phyloP scores from a whole-genome alignment of 2,113 vertebrate genomes.

The Chionomys nivalis region DNA sequence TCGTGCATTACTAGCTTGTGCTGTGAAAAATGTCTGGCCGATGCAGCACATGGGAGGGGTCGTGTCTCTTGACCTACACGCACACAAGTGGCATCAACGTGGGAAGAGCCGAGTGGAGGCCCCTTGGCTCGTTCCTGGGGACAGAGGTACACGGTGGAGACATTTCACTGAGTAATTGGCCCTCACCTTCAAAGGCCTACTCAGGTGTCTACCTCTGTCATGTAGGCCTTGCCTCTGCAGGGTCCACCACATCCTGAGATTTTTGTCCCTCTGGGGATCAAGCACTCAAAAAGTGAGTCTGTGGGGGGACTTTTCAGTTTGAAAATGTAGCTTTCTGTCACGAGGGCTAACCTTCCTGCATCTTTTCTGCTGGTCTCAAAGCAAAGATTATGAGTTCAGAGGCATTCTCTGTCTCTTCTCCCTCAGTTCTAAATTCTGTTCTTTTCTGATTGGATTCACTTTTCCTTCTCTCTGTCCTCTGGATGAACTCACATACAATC shows the following conservation, averaged over 20 bases:
- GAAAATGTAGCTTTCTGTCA: background rate
- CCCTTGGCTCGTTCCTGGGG: background rate
- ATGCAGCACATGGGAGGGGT: background rate
- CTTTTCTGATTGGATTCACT: background rate
- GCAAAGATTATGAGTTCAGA: background rate
- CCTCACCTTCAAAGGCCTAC: background rate
- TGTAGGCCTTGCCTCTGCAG: background rate
- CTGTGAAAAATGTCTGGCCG: background rate
- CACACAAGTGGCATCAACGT: background rate
- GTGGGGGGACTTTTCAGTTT: background rate
- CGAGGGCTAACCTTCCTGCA: rapidly evolving
- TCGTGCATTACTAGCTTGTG: no score
- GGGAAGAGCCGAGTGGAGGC: no score
- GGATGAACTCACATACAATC: background rate
- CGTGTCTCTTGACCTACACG: background rate
- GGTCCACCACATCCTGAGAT: no score
- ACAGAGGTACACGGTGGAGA: background rate
- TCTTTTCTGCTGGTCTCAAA: background rate
- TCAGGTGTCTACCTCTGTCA: background rate
- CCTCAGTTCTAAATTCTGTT: background rate
- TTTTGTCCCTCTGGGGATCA: background rate
- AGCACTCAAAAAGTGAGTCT: background rate
- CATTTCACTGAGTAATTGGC: background rate
- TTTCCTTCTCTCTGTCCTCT: background rate
- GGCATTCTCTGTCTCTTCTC: background rate